Evolutionary conservation across 2,888 invertebrate genomes (phyloP).

Genomic region (Ormyrus nitidulus): DNA sequence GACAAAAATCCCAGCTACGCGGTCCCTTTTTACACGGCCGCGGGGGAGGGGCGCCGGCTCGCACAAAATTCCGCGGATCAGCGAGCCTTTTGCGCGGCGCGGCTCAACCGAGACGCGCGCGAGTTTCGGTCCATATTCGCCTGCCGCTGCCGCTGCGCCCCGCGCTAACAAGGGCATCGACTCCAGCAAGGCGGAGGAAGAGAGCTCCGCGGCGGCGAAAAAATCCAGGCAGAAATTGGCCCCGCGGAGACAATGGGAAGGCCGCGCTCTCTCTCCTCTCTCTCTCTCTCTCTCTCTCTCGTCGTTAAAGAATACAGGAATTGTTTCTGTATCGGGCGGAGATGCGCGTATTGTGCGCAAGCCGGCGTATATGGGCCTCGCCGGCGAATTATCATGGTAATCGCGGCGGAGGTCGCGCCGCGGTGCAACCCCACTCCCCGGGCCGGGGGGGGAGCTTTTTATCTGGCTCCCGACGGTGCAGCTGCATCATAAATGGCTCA

Average conservation of each 20-base stretch:
- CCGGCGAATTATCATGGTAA: slow-evolving; percentile 69
- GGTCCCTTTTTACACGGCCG: no score
- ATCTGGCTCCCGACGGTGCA: neutral
- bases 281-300: neutral
- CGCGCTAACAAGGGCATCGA: slow-evolving; percentile 43
- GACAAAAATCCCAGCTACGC: no score
- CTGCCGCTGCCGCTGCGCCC: no score
- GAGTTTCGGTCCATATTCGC: no score
- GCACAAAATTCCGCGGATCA: no score
- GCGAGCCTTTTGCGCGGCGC: no score
- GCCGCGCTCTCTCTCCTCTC: neutral
- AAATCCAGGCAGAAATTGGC: slow-evolving; percentile 18
- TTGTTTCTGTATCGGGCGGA: slow-evolving; percentile 60
- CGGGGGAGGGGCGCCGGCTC: no score
- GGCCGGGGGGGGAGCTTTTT: neutral
- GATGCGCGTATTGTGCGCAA: slow-evolving; percentile 54
- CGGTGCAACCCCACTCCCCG: slow-evolving; percentile 60
- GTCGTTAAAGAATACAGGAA: slow-evolving; percentile 48
- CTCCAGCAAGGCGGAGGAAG: slow-evolving; percentile 52
- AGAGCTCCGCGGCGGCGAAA: neutral
- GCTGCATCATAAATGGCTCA: neutral
- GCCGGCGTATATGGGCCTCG: slow-evolving; percentile 23
- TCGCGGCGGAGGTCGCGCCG: slow-evolving; percentile 63
- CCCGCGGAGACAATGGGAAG: slow-evolving; percentile 33
- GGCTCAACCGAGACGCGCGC: no score